These are phyloP conservation scores for Ichneumoninae sp. DNA, from an alignment of 2,888 invertebrate genomes.

Conservation along the genomic window DNA sequence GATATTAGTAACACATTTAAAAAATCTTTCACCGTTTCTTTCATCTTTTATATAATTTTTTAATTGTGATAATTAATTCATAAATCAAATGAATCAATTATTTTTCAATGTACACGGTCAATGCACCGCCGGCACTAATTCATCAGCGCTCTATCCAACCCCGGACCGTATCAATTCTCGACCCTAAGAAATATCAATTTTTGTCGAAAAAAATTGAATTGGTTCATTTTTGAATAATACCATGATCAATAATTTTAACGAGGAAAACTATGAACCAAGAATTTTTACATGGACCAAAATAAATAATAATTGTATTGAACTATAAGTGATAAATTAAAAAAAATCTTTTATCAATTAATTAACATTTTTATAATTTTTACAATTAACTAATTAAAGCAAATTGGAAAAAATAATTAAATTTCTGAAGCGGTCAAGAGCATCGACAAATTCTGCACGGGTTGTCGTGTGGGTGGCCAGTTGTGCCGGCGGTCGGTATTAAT, in stretches of 20 bases:
- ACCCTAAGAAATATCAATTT: no score
- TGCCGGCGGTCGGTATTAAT: slow-evolving; percentile 38
- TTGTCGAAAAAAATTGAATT: no score
- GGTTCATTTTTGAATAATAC: no score
- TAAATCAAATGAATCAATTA: no score
- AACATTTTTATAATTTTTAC: background rate
- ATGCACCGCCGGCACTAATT: no score
- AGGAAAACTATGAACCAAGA: background rate
- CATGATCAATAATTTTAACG: no score
- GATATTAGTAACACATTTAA: background rate
- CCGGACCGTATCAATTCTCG: background rate
- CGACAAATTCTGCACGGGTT: background rate
- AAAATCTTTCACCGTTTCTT: background rate
- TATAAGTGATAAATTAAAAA: background rate
- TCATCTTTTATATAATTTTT: background rate
- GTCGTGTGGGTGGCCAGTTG: slow-evolving; percentile 13
- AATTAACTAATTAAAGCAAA: background rate
- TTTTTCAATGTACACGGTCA: no score
- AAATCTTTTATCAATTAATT: background rate
- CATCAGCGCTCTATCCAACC: background rate
- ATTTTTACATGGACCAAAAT: background rate
- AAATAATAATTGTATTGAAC: background rate
- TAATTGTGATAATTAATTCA: no score
- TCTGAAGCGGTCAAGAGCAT: background rate
- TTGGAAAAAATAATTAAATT: background rate